phyloP scores from a whole-genome alignment of 2,797 vertebrate genomes.

The Graptemys geographica region DNA sequence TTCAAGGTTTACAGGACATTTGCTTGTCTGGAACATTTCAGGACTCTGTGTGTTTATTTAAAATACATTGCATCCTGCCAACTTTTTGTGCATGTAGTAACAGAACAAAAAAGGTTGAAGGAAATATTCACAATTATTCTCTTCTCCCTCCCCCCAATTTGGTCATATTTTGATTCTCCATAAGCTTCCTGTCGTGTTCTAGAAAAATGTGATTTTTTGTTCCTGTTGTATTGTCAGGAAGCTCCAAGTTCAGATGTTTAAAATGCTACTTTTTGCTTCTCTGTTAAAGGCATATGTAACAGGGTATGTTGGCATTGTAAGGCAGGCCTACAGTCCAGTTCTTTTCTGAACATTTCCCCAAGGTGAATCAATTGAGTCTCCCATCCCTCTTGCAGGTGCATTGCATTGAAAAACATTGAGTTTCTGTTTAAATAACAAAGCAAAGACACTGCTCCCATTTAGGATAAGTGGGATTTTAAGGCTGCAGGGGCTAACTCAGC shows the following conservation, averaged over 20 bases:
- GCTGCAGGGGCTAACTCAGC: background rate
- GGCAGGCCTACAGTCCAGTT: background rate
- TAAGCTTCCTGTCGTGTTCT: background rate
- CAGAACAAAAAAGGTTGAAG: background rate
- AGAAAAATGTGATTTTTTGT: background rate
- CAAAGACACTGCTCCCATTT: background rate
- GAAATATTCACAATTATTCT: background rate
- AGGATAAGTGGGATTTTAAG: background rate
- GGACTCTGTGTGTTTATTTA: rapidly evolving
- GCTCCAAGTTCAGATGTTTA: background rate
- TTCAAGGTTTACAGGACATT: background rate
- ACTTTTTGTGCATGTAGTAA: rapidly evolving
- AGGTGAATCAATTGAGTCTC: background rate
- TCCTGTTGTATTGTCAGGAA: rapidly evolving
- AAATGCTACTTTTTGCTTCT: background rate
- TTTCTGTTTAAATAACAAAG: background rate
- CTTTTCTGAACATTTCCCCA: background rate
- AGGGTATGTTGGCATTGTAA: background rate
- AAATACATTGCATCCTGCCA: background rate
- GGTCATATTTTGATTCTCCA: background rate
- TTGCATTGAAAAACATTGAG: background rate
- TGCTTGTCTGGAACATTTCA: background rate
- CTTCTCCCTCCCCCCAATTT: background rate
- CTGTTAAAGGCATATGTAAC: background rate
- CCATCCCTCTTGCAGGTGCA: background rate